Evolutionary conservation across 2,113 vertebrate species (phyloP).

Genomic region (Dolichotis patagonum): DNA sequence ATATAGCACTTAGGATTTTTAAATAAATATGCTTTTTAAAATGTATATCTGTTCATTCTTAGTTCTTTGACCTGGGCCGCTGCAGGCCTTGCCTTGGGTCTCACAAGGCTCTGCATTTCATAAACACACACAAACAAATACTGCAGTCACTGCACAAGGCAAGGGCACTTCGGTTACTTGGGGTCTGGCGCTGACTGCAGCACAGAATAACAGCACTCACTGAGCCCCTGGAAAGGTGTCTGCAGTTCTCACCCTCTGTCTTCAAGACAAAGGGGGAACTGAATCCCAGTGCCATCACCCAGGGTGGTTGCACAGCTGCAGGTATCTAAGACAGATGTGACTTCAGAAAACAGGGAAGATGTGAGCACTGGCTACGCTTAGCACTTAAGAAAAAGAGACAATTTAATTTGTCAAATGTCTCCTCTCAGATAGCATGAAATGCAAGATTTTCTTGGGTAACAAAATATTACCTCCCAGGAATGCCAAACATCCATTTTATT

Average conservation of each 20-base stretch:
- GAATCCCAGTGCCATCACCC: background rate
- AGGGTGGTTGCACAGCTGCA: background rate
- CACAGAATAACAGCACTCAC: background rate
- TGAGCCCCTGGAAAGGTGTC: background rate
- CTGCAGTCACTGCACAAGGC: background rate
- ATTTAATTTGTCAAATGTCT: slow-evolving; percentile 56
- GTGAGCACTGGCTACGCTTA: background rate
- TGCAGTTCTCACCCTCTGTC: background rate
- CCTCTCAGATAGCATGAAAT: slow-evolving; percentile 38
- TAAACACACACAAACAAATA: background rate
- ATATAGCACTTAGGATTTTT: background rate
- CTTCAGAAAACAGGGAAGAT: background rate
- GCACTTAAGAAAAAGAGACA: slow-evolving; percentile 37
- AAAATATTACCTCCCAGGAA: slow-evolving; percentile 20
- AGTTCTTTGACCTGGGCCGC: background rate
- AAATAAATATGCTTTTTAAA: background rate
- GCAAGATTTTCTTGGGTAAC: slow-evolving; percentile 38
- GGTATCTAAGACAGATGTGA: background rate
- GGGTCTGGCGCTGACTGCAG: background rate
- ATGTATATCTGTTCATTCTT: background rate
- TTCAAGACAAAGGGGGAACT: background rate
- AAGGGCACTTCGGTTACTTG: background rate
- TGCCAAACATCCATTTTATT: slow-evolving; percentile 16
- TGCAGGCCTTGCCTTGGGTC: background rate
- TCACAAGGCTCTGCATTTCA: background rate